A percentile compares a stretch with the other conserved stretches of the same genome.
These are phyloP conservation scores for Drosophila niveifrons DNA, from an alignment of 2,888 invertebrate genomes.

Conservation along the genomic window DNA sequence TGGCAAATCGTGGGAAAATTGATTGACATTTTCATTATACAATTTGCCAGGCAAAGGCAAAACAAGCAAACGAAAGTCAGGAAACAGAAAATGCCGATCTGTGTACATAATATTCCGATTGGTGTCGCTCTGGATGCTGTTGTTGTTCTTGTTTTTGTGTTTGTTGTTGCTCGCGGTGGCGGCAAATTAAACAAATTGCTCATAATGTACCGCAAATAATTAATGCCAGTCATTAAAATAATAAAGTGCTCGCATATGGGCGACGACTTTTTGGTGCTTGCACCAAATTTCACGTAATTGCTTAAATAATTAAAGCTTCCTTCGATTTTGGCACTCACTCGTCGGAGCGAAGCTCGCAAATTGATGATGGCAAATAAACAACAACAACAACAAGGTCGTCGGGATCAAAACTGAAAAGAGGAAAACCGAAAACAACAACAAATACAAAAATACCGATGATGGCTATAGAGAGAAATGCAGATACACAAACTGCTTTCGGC, in stretches of 20 bases:
- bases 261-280: slow-evolving; percentile 6
- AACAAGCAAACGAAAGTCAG: slow-evolving; percentile 40
- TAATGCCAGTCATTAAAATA: slow-evolving; percentile 75
- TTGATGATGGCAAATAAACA: slow-evolving; percentile 38
- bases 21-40: slow-evolving; percentile 83
- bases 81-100: slow-evolving; percentile 45
- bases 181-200: slow-evolving; percentile 66
- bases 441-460: not conserved
- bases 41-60: slow-evolving; percentile 68
- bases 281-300: slow-evolving; percentile 43
- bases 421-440: not conserved
- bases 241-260: slow-evolving; percentile 58
- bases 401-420: slow-evolving; percentile 4
- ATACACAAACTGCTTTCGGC: slow-evolving; percentile 22
- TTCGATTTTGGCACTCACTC: slow-evolving; percentile 48
- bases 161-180: slow-evolving; percentile 21
- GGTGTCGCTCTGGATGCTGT: slow-evolving; percentile 2
- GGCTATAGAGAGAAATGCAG: slow-evolving; percentile 3
- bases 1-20: slow-evolving; percentile 82
- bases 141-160: slow-evolving; percentile 24
- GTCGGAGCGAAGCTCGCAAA: slow-evolving; percentile 33
- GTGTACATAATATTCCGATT: slow-evolving; percentile 33
- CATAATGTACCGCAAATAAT: slow-evolving; percentile 76
- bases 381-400: not conserved
- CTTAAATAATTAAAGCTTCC: slow-evolving; percentile 57